phyloP scores from a whole-genome alignment of 2,888 invertebrate species.

The Tipula unca region DNA sequence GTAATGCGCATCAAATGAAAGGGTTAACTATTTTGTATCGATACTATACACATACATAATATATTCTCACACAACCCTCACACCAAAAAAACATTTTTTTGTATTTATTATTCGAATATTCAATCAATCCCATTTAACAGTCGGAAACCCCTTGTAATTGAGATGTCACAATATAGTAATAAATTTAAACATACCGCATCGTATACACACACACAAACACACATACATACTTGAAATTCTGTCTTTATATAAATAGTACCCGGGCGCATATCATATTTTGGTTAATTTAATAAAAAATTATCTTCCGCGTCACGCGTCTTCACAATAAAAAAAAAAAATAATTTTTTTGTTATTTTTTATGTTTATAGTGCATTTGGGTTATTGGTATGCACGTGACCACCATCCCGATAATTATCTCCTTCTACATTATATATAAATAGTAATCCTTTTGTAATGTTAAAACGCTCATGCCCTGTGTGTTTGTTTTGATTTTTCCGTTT shows the following conservation, averaged over 20 bases:
- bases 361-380: background rate
- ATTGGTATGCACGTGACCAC: background rate
- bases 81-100: background rate
- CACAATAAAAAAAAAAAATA: background rate
- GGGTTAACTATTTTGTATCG: background rate
- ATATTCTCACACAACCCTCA: background rate
- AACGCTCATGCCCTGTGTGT: background rate
- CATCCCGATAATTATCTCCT: background rate
- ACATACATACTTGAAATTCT: background rate
- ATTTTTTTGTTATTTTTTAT: too few relatives aligned
- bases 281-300: background rate
- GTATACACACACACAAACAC: background rate
- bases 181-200: background rate
- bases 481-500: background rate
- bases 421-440: too few relatives aligned
- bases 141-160: background rate
- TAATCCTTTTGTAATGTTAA: background rate
- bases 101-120: background rate
- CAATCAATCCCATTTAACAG: background rate
- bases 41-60: background rate
- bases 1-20: background rate
- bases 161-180: background rate
- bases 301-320: background rate
- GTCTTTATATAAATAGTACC: background rate
- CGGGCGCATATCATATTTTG: background rate